Percentiles rank a stretch among this genome's conserved stretches.
Conservation (phyloP, 2,888 invertebrate species). For the Caenorhabditis angaria region DNA sequence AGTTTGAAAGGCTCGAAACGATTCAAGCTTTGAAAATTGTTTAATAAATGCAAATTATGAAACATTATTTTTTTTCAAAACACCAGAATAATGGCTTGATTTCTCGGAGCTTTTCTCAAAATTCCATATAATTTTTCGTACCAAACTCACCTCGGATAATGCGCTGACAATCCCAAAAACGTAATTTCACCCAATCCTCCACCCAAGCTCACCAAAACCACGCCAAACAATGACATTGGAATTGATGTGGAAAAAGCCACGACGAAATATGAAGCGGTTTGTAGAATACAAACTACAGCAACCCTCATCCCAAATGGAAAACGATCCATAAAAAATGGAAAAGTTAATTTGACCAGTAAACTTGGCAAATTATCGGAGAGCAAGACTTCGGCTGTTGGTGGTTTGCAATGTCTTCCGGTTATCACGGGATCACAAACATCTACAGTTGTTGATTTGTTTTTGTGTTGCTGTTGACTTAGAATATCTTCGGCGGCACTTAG, state of each 20-base stretch:
- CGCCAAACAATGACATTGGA: constrained; percentile 74
- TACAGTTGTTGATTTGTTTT: constrained; percentile 20
- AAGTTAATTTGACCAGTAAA: constrained; percentile 79
- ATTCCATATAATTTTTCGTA: no score
- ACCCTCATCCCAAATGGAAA: constrained; percentile 73
- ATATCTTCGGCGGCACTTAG: constrained; percentile 85
- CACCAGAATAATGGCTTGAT: no score
- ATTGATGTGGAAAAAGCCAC: constrained; percentile 67
- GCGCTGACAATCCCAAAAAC: constrained; percentile 80
- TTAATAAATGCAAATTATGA: no score
- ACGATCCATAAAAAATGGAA: constrained; percentile 78
- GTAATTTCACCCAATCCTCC: constrained; percentile 85
- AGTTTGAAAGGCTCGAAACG: no score
- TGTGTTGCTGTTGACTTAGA: constrained; percentile 67
- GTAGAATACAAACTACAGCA: constrained; percentile 59
- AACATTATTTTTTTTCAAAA: no score
- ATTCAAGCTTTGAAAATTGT: no score
- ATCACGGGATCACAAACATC: constrained; percentile 37
- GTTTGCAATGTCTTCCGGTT: constrained; percentile 36
- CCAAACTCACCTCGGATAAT: constrained; percentile 77
- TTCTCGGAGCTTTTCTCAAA: no score
- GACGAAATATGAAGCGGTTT: constrained; percentile 65
- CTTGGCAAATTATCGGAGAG: constrained; percentile 84
- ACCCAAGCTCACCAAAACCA: constrained; percentile 81
- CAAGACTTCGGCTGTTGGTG: constrained; percentile 77